phyloP scores from a whole-genome alignment of 2,797 vertebrate genomes.

The Acanthurus leucopareius region DNA sequence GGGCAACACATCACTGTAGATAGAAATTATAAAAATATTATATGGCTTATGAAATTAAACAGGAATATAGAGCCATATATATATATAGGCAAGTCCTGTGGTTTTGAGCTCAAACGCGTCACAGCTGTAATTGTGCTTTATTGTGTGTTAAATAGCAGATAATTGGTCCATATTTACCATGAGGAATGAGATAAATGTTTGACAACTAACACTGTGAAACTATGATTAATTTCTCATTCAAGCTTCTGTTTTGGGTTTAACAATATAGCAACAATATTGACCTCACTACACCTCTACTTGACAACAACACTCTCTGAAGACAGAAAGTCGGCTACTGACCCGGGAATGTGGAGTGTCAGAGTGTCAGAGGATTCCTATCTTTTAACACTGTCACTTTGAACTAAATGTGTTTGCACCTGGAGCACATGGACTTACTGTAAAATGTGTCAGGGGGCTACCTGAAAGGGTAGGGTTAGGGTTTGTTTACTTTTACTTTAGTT shows the following conservation, averaged over 20 bases:
- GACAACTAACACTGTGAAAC: constrained; percentile 15
- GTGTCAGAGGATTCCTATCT: constrained; percentile 71
- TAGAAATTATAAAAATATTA: constrained; percentile 71
- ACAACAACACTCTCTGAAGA: constrained; percentile 11
- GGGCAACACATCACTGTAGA: constrained; percentile 65
- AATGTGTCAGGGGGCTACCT: constrained; percentile 1
- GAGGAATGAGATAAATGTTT: background rate
- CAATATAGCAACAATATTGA: constrained; percentile 16
- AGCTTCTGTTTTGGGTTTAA: constrained; percentile 7
- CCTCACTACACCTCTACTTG: background rate
- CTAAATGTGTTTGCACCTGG: constrained; percentile 75
- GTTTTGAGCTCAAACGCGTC: constrained; percentile 10
- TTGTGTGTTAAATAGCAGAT: constrained; percentile 2
- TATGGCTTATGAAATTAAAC: constrained; percentile 53
- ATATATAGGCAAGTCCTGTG: constrained; percentile 24
- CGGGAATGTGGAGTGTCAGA: constrained; percentile 43
- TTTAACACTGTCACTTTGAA: constrained; percentile 73
- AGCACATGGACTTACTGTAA: constrained; percentile 43
- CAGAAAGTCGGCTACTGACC: constrained; percentile 21
- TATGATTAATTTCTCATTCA: background rate
- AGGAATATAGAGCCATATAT: constrained; percentile 21
- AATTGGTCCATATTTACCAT: background rate
- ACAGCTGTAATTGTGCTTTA: constrained; percentile 18
- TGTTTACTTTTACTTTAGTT: too few species aligned
- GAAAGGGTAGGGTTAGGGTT: too few species aligned